Percentiles rank a stretch among this genome's conserved stretches.
Evolutionary conservation across 2,113 vertebrate genomes (phyloP).

Genomic region (Gymnarchus niloticus): DNA sequence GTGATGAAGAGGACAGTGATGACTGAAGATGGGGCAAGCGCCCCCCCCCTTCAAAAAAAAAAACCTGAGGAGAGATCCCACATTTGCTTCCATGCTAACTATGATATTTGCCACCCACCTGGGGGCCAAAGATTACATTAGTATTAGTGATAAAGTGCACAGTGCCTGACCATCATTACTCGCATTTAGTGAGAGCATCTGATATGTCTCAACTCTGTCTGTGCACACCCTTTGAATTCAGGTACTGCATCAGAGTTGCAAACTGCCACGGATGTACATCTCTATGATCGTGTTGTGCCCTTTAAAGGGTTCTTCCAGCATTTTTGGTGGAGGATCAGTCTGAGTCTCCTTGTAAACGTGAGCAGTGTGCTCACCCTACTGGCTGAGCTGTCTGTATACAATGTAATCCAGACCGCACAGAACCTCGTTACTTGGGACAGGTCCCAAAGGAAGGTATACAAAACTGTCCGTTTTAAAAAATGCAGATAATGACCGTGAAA

Average conservation of each 20-base stretch:
- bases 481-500: background rate
- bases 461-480: conserved; percentile 2
- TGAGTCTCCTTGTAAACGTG: background rate
- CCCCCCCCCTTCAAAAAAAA: background rate
- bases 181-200: conserved; percentile 22
- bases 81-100: background rate
- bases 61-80: background rate
- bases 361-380: background rate
- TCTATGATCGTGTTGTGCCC: conserved; percentile 36
- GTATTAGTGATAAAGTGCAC: background rate
- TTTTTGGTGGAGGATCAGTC: background rate
- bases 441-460: background rate
- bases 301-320: conserved; percentile 27
- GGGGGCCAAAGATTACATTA: background rate
- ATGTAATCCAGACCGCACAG: background rate
- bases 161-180: background rate
- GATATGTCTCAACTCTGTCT: background rate
- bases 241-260: conserved; percentile 52
- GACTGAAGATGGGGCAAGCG: conserved; percentile 60
- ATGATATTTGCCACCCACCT: background rate
- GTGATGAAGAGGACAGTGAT: conserved; percentile 85
- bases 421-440: background rate
- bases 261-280: conserved; percentile 39
- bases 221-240: conserved; percentile 30
- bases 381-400: background rate